These are phyloP conservation scores for Keiferia lycopersicella DNA, from an alignment of 2,888 invertebrate genomes.

Conservation along the genomic window DNA sequence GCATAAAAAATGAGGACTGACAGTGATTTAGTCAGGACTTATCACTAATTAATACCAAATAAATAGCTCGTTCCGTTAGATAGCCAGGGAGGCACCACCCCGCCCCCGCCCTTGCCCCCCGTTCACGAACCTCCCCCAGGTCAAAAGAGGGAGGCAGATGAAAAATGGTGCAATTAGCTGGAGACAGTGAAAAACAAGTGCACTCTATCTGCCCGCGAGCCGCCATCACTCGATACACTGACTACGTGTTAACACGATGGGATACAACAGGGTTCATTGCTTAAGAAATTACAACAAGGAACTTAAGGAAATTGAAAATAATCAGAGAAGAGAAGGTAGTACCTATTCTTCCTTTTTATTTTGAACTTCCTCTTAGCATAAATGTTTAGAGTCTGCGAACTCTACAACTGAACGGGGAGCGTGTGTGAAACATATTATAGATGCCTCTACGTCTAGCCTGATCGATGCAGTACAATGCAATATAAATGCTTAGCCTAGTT, in stretches of 20 bases:
- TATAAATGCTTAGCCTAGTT: neutral
- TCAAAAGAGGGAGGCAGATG: constrained; percentile 56
- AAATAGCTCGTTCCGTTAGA: constrained; percentile 39
- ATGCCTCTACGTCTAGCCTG: neutral
- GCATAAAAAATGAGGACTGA: constrained; percentile 11
- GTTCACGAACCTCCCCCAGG: constrained; percentile 21
- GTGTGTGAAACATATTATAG: neutral
- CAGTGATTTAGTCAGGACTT: constrained; percentile 22
- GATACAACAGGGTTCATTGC: neutral
- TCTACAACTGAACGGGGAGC: neutral
- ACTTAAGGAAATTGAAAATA: too few relatives aligned
- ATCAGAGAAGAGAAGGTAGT: too few relatives aligned
- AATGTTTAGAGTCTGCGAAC: too few relatives aligned
- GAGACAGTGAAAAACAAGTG: constrained; percentile 80
- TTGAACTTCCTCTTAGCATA: too few relatives aligned
- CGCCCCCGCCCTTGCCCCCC: constrained; percentile 23
- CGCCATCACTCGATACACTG: constrained; percentile 2
- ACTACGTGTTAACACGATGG: neutral
- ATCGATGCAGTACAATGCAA: neutral
- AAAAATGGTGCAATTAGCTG: constrained; percentile 79
- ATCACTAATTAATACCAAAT: constrained; percentile 29
- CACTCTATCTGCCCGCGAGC: constrained; percentile 66
- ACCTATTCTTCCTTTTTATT: too few relatives aligned
- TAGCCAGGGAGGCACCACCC: constrained; percentile 43
- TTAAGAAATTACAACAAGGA: neutral